Evolutionary conservation across 2,113 vertebrate genomes (phyloP), one percentile per base, ranked within the genome.

Genomic region (Cynoglossus semilaevis): DNA sequence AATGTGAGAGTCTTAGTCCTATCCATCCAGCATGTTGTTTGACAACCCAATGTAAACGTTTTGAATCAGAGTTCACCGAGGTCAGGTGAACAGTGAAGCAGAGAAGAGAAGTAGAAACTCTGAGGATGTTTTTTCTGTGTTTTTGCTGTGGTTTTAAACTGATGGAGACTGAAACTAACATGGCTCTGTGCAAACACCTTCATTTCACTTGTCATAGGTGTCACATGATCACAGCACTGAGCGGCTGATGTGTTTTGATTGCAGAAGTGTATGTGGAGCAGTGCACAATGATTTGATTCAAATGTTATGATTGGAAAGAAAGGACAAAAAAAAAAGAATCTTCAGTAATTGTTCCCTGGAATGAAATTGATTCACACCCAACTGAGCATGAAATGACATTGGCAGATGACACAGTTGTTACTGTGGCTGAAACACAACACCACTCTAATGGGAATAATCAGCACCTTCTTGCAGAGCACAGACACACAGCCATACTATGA

Each of bases 281-380:
- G 70, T 61, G 49, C 64, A 77, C 57, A 72, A 64, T 83, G 80
- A 90, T 87, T 86, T 86, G 77, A 85, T 85, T 86, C 83, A 85
- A 85, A 87, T 87, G 80, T 88, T 88, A 84, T 79, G 83, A 85
- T 85, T 88, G 79, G 63, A 72, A 71, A 63, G 74, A 75, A 72
- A 51, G 49, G 22, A 44, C 56, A 51, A 56, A 77, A 65, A 53
- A 72, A 72, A 74, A 58, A 86, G 80, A 82, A 89, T 87, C 81
- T 89, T 86, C 76, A 84, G 85, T 91, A 91, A 91, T 92, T 91
- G 88, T 88, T 91, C 79, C 83, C 80, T 55, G 80, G 85, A 89
- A 89, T 90, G 85, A 91, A 91, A 92, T 86, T 89, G 89, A 92
- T 91, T 91, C 88, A 88, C 88, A 88, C 82, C 83, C 84, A 89